These are phyloP conservation scores for Galago senegalensis DNA, from an alignment of 2,797 vertebrate species.

Conservation along the genomic window DNA sequence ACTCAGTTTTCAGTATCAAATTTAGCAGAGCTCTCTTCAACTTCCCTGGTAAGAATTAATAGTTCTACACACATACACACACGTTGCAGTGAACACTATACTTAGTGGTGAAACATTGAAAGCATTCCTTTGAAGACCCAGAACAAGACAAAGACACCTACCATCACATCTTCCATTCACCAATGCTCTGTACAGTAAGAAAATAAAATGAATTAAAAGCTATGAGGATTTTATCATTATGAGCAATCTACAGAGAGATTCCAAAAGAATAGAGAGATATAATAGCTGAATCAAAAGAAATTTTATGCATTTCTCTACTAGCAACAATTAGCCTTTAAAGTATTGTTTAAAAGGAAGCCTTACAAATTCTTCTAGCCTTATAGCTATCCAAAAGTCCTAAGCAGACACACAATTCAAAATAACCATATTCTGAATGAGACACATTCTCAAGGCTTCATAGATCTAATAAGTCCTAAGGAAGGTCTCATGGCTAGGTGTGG, in stretches of 20 bases:
- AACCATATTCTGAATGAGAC: constrained; percentile 3
- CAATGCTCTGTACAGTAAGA: neutral
- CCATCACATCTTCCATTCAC: neutral
- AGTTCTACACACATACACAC: neutral
- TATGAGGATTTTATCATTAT: neutral
- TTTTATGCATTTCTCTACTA: constrained; percentile 22
- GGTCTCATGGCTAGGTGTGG: neutral
- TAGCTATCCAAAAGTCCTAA: neutral
- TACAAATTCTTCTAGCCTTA: neutral
- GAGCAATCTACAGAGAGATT: neutral
- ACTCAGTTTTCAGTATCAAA: constrained; percentile 36
- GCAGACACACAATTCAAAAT: neutral
- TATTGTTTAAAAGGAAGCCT: constrained; percentile 36
- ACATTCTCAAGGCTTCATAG: constrained; percentile 3
- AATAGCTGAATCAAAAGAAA: constrained; percentile 44
- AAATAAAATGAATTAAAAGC: constrained; percentile 47
- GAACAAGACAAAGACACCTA: neutral
- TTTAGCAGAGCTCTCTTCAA: constrained; percentile 47
- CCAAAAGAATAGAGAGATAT: constrained; percentile 34
- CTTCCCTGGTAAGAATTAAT: constrained; percentile 37
- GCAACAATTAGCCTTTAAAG: constrained; percentile 1
- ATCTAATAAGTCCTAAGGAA: neutral
- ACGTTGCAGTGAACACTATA: neutral
- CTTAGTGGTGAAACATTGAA: neutral
- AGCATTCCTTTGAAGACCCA: neutral